Base-by-base conservation (phyloP, 2,797 vertebrate genomes). In the Micrastur ruficollis region DNA sequence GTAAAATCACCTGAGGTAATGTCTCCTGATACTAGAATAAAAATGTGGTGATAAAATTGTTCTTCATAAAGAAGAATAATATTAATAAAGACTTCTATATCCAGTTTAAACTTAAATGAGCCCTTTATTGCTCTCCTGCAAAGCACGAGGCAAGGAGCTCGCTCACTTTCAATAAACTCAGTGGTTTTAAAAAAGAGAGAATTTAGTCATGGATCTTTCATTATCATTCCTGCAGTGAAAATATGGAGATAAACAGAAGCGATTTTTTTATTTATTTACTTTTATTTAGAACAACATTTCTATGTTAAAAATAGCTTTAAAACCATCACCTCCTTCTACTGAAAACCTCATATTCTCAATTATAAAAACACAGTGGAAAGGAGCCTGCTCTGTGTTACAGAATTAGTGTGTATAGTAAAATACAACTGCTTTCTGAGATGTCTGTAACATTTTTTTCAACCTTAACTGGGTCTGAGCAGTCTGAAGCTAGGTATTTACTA, bases 51-150 rank as follows among this genome's bases (percentile, higher is more conserved):
- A 81, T 91, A 89, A 90, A 95, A 95, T 79, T 79, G 46, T 40
- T 91, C 72, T 95, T 96, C 55, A 34, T 93, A 89, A 84, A 81
- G 61, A 80, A 86, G 56, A 92, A 91, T 75, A 96, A 93, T 89
- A 87, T 78, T 94, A 91, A 93, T 96, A 81, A 96, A 88, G 76
- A 59, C 80, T 90, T 82, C 80, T 81, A 63, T 70, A 86, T 84
- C 53, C 87, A 81, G 47, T 91, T 94, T 81, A 89, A 91, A 92
- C 80, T 68, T 50, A 89, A 96, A 83, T 42, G 66, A 90, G 76
- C 70, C 47, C 38, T 84, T 95, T 81, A 95, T 90, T 94, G 80
- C 55, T 86, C 81, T 80, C 31, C 58, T 81, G 44, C 58, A 94
- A 84, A 94, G 73, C 82, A 47, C 31, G 50, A 79, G 59, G 53